Conservation (phyloP, 2,113 vertebrate species). For the Eretmochelys imbricata region DNA sequence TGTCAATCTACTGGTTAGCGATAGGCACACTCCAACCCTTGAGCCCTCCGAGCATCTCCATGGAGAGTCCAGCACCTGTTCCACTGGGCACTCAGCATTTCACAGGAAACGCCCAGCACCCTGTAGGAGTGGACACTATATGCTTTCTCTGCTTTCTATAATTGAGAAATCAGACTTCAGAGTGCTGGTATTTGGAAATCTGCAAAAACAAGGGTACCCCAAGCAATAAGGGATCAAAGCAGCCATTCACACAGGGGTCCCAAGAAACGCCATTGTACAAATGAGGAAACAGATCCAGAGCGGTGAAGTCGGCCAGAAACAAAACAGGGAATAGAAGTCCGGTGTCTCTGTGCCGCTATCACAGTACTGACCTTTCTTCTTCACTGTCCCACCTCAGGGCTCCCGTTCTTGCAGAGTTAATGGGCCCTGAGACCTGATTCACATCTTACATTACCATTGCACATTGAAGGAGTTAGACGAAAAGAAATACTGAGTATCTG, state of each 20-base stretch:
- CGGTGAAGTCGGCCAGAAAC: not conserved
- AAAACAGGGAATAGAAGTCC: not conserved
- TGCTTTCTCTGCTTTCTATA: not conserved
- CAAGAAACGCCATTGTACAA: not conserved
- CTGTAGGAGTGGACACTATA: not conserved
- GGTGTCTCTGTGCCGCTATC: not conserved
- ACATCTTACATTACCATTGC: not conserved
- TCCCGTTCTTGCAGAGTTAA: too few species aligned
- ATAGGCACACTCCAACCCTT: too few species aligned
- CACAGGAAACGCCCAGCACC: not conserved
- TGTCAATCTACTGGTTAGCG: too few species aligned
- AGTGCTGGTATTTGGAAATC: not conserved
- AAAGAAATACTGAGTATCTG: not conserved
- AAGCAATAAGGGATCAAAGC: too few species aligned
- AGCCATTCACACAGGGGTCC: not conserved
- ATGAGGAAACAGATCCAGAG: not conserved
- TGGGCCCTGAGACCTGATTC: not conserved
- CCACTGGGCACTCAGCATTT: not conserved
- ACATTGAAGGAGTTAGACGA: not conserved
- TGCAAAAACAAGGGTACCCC: not conserved
- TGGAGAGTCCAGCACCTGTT: too few species aligned
- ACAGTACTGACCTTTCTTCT: too few species aligned
- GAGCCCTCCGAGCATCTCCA: too few species aligned
- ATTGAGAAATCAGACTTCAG: not conserved
- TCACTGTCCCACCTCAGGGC: too few species aligned